Evolutionary conservation across 2,113 vertebrate genomes (phyloP), one percentile per base, ranked within the genome.

Genomic region (Prochilodus magdalenae): DNA sequence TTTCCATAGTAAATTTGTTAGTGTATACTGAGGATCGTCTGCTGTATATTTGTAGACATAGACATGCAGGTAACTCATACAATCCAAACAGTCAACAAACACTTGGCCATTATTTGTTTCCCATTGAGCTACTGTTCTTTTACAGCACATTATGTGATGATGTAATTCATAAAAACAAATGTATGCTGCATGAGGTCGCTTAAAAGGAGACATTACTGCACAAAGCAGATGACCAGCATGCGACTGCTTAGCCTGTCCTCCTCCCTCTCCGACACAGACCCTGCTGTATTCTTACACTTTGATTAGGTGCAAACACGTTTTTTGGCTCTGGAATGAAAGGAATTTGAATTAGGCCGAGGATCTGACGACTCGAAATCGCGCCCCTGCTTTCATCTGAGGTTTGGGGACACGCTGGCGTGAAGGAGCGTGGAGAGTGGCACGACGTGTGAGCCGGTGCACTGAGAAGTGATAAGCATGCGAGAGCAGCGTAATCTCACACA

Each of bases 241-340:
- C 40, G 24, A 40, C 60, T 40, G 44, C 60, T 74, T 66, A 27
- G 44, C 29, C 53, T 40, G 22, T 36, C 24, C 24, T 66, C 57
- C 7, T 73, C 49, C 26, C 55, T 36, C 40, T 71, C 29, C 47
- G 86, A 82, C 84, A 88, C 84, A 88, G 82, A 47, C 24, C 84
- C 83, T 79, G 82, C 84, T 90, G 89, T 90, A 87, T 89, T 89
- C 87, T 90, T 85, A 90, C 84, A 73, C 79, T 79, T 83, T 90
- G 87, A 89, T 91, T 84, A 89, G 81, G 84, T 84, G 83, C 79
- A 86, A 87, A 87, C 83, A 81, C 18, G 29, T 62, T 63, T 55
- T 90, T 87, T 89, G 89, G 78, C 85, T 62, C 75, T 75, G 75
- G 83, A 89, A 89, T 90, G 87, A 91, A 93, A 90, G 70, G 87